phyloP scores from a whole-genome alignment of 92 coral and sea anemone species.

The Palythoa grandiflora region DNA sequence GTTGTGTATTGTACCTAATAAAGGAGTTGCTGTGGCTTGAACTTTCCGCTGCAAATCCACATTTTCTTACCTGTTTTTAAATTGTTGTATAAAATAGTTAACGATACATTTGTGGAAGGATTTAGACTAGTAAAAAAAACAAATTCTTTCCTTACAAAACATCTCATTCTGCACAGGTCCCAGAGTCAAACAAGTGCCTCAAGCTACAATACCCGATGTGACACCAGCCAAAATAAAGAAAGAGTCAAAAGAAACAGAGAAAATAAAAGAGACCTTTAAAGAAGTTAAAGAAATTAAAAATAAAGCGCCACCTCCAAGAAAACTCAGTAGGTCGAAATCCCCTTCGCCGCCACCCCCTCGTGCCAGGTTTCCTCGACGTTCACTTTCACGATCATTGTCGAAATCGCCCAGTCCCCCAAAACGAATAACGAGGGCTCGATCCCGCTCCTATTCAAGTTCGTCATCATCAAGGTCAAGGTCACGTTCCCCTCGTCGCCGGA shows the following conservation, averaged over 20 bases:
- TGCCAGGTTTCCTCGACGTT: slow-evolving; percentile 73
- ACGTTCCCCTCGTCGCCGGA: slow-evolving; percentile 91
- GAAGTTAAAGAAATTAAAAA: slow-evolving; percentile 79
- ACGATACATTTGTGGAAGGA: too few species aligned
- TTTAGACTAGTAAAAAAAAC: too few species aligned
- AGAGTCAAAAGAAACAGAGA: slow-evolving; percentile 79
- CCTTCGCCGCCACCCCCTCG: slow-evolving; percentile 81
- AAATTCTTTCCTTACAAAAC: too few species aligned
- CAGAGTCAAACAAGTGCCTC: slow-evolving; percentile 56
- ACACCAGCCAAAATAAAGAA: slow-evolving; percentile 62
- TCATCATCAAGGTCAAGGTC: slow-evolving; percentile 83
- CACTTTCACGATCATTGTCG: slow-evolving; percentile 87
- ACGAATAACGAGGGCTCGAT: slow-evolving; percentile 75
- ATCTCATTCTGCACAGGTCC: slow-evolving; percentile 50
- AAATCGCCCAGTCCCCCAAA: slow-evolving; percentile 74
- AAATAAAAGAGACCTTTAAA: slow-evolving; percentile 66
- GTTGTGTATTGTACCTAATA: too few species aligned
- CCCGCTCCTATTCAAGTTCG: slow-evolving; percentile 86
- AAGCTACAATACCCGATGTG: slow-evolving; percentile 14
- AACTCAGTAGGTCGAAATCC: slow-evolving; percentile 70
- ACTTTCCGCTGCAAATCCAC: too few species aligned
- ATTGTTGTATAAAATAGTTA: too few species aligned
- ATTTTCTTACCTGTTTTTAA: too few species aligned
- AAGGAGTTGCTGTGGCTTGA: too few species aligned
- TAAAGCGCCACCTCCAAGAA: slow-evolving; percentile 82